Evolutionary conservation across 2,113 vertebrate species (phyloP).

Genomic region (Miniopterus natalensis): DNA sequence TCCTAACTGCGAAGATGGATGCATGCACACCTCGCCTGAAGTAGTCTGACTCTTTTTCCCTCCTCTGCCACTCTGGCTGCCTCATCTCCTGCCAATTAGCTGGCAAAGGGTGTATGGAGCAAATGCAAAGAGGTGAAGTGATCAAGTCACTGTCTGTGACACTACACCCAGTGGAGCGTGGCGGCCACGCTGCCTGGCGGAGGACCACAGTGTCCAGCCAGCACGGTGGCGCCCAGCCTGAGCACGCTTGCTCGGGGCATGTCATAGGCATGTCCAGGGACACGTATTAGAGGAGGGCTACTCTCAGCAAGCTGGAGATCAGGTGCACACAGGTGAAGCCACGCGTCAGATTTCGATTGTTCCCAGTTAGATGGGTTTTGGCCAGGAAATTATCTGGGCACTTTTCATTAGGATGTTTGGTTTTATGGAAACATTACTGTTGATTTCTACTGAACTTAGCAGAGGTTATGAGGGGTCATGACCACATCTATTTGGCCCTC

Average conservation of each 20-base stretch:
- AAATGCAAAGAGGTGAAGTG: background rate
- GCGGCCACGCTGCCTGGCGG: background rate
- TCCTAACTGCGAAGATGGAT: background rate
- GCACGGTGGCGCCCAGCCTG: background rate
- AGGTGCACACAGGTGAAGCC: background rate
- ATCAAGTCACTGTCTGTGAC: background rate
- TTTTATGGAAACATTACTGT: background rate
- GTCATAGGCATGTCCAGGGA: background rate
- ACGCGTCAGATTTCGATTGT: background rate
- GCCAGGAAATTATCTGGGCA: constrained; percentile 2
- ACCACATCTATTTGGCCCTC: background rate
- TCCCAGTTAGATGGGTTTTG: background rate
- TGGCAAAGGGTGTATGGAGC: background rate
- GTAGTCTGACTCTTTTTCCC: background rate
- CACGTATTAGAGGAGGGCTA: background rate
- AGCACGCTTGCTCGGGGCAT: background rate
- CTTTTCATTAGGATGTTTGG: constrained; percentile 37
- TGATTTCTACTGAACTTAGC: background rate
- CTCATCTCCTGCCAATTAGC: background rate
- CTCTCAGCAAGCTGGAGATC: background rate
- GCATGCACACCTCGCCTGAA: background rate
- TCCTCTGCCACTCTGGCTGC: background rate
- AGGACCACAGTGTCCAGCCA: background rate
- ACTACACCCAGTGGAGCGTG: background rate
- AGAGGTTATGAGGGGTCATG: constrained; percentile 34